A percentile compares a stretch with the other conserved stretches of the same genome.
Conservation (phyloP, 2,797 vertebrate species). For the Tangara arthus region DNA sequence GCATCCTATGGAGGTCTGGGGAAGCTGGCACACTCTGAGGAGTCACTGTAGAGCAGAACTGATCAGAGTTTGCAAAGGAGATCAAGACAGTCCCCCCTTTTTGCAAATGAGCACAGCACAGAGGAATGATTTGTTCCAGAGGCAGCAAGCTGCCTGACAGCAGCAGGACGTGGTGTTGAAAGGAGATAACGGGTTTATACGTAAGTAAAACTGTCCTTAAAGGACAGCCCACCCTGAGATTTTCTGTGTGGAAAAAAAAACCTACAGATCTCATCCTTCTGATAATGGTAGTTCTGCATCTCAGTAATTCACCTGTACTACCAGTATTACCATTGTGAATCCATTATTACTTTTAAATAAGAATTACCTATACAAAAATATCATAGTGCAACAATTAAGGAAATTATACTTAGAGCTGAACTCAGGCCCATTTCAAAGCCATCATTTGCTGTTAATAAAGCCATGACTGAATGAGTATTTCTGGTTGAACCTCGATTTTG, state of each 20-base stretch:
- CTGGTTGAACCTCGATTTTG: not conserved
- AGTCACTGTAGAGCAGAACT: not conserved
- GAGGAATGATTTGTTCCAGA: not conserved
- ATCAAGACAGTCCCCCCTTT: not conserved
- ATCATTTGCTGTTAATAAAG: not conserved
- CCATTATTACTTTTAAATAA: not conserved
- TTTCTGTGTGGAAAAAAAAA: not conserved
- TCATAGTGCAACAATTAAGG: not conserved
- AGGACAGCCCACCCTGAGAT: not conserved
- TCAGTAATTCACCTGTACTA: not conserved
- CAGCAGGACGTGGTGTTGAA: not conserved
- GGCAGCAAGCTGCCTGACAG: not conserved
- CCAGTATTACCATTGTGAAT: not conserved
- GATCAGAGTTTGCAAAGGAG: not conserved
- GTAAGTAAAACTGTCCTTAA: not conserved
- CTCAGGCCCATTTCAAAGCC: not conserved
- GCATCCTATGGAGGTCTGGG: not conserved
- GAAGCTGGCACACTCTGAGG: not conserved
- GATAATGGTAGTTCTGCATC: not conserved
- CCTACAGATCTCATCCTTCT: not conserved
- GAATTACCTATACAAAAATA: not conserved
- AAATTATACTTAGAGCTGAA: not conserved
- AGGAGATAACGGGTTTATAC: not conserved
- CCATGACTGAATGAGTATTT: not conserved
- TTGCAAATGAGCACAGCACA: not conserved